Evolutionary conservation across 2,888 invertebrate genomes (phyloP), one percentile per base, ranked within the genome.

Genomic region (Drosophila pullipes): DNA sequence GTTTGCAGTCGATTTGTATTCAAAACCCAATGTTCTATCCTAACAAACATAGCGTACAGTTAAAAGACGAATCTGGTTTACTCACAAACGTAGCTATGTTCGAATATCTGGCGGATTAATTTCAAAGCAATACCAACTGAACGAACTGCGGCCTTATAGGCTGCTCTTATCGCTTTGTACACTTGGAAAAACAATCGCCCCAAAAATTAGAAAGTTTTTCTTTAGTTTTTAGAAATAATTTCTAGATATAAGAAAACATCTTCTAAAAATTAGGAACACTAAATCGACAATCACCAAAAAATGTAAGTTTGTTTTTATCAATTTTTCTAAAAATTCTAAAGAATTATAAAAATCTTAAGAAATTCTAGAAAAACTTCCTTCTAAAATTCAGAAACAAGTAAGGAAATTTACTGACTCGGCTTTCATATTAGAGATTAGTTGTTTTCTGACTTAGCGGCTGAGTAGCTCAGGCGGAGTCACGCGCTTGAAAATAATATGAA

Each of bases 91-190:
- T 62, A 73, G 73, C 79, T 76, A 67, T 60, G 55, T 33, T 31
- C 61, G 72, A 65, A 50, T 76, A 81, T 85, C 78, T 89, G 91
- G 87, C 90, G 88, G 81, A 88, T 88, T 83, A 78, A 88, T 85
- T 89, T 91, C 87, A 88, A 88, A 88, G 91, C 89, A 81, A 87
- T 76, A 69, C 71, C 82, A 82, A 90, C 76, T 87, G 85, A 72
- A 62, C 54, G 35, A 62, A 52, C 61, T 60, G 65, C 76, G 54
- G 78, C 78, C 69, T 78, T 64, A 78, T 78, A 74, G 78, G 70
- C 77, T 69, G 76, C 76, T 76, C 88, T 89, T 90, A 89, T 89
- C 88, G 90, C 76, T 77, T 82, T 76, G 75, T 77, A 47, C 47
- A 47, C 47, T 47, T 9, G 4, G 9, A 47, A 47, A 47, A 47